Percentiles rank a stretch among this genome's conserved stretches.
Conservation (phyloP, 2,797 vertebrate genomes). For the Clarias laeviceps region DNA sequence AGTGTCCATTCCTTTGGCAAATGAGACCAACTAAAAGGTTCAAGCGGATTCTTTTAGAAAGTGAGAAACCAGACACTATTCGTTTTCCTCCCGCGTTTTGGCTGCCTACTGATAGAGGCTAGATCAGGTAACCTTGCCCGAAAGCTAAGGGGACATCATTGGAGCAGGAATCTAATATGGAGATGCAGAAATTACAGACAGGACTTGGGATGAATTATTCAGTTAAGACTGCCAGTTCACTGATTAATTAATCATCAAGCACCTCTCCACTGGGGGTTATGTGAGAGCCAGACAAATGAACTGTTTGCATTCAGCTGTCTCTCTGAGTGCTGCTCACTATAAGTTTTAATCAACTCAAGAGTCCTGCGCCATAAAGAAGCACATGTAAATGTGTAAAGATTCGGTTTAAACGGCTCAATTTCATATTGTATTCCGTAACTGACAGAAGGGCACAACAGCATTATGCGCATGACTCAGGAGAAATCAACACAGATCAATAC, state of each 20-base stretch:
- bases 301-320: constrained; percentile 58
- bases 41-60: constrained; percentile 50
- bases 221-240: constrained; percentile 60
- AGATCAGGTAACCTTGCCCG: constrained; percentile 51
- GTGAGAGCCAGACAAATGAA: constrained; percentile 56
- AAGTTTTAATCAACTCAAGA: constrained; percentile 54
- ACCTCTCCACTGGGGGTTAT: constrained; percentile 60
- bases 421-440: constrained; percentile 24
- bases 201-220: constrained; percentile 59
- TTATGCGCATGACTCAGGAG: constrained; percentile 12
- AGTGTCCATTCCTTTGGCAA: constrained; percentile 23
- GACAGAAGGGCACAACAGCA: constrained; percentile 1
- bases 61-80: constrained; percentile 45
- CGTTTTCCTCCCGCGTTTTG: constrained; percentile 47
- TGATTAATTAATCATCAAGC: constrained; percentile 63
- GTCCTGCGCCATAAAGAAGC: constrained; percentile 41
- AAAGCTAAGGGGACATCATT: constrained; percentile 36
- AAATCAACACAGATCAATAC: constrained; percentile 20
- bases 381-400: constrained; percentile 22
- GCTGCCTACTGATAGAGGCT: constrained; percentile 45
- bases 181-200: constrained; percentile 63
- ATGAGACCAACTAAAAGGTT: constrained; percentile 27
- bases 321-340: constrained; percentile 47
- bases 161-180: constrained; percentile 60
- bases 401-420: constrained; percentile 31